Evolutionary conservation across 37 sponge, comb jelly and placozoan genomes (phyloP).

Genomic region (Beroe forskalii): DNA sequence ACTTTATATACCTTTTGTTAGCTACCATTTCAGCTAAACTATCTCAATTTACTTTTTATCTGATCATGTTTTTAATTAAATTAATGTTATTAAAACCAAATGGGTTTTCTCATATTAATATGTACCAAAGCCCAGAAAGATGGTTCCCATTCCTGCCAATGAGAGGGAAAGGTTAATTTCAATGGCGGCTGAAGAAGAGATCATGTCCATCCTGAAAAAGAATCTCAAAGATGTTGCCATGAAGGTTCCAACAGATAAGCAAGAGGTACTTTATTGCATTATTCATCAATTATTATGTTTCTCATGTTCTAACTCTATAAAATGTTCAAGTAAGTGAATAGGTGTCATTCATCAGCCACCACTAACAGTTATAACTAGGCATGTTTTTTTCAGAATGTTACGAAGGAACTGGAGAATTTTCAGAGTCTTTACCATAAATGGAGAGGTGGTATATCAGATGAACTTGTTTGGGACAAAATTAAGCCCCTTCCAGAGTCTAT

Average conservation of each 20-base stretch:
- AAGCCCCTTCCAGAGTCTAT: conserved; percentile 42
- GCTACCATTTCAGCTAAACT: too few species aligned
- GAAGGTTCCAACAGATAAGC: conserved; percentile 21
- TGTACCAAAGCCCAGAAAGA: too few species aligned
- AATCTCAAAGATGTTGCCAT: neutral
- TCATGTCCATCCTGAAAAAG: neutral
- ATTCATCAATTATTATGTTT: too few species aligned
- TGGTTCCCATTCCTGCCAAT: conserved; percentile 9
- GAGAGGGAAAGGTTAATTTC: conserved; percentile 20
- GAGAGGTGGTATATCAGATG: conserved; percentile 52
- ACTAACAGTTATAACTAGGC: too few species aligned
- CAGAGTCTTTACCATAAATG: conserved; percentile 25
- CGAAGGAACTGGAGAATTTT: conserved; percentile 30
- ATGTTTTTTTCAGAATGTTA: conserved; percentile 23
- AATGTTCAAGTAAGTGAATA: too few species aligned
- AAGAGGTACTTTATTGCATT: neutral
- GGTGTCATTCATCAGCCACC: too few species aligned
- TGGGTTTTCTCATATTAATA: too few species aligned
- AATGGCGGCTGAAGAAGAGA: conserved; percentile 54
- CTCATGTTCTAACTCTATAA: too few species aligned
- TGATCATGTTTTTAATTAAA: too few species aligned
- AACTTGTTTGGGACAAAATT: conserved; percentile 57
- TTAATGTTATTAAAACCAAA: too few species aligned
- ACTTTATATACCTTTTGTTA: too few species aligned
- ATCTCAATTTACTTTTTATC: too few species aligned